Conservation (phyloP, 2,888 invertebrate species). For the Xiphydria camelus region DNA sequence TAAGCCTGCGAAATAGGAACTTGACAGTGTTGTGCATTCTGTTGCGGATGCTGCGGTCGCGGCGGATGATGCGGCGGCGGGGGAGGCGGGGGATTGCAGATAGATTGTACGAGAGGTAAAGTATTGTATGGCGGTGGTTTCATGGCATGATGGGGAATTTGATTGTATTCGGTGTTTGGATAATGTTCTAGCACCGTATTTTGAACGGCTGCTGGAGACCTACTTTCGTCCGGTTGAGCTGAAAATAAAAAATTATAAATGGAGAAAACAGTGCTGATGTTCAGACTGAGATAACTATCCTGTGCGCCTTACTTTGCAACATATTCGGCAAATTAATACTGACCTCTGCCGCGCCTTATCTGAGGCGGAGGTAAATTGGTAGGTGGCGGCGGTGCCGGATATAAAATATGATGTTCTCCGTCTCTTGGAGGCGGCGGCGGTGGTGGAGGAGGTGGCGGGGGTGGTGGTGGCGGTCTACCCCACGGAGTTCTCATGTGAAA, state of each 20-base stretch:
- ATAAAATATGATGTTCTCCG: conserved; percentile 33
- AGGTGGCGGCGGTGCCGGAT: conserved; percentile 37
- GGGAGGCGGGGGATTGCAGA: conserved; percentile 49
- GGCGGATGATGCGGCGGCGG: conserved; percentile 37
- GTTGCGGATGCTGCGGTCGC: conserved; percentile 39
- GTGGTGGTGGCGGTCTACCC: conserved; percentile 40
- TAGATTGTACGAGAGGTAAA: conserved; percentile 45
- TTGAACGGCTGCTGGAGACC: conserved; percentile 37
- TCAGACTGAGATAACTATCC: too few species aligned
- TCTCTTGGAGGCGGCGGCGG: conserved; percentile 24
- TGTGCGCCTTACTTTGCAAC: too few species aligned
- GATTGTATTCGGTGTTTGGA: conserved; percentile 42
- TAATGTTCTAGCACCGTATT: conserved; percentile 36
- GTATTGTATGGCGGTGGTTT: conserved; percentile 44
- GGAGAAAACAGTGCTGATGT: too few species aligned
- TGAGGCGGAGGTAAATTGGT: conserved; percentile 53
- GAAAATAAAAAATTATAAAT: conserved; percentile 5
- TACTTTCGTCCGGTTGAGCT: conserved; percentile 42
- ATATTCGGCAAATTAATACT: conserved; percentile 18
- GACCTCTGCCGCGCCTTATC: conserved; percentile 44
- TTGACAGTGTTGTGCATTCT: conserved; percentile 37
- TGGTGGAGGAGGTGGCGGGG: conserved; percentile 21
- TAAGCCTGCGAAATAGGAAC: conserved; percentile 43
- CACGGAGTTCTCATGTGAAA: conserved; percentile 45
- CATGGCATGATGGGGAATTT: conserved; percentile 35